Percentiles rank a stretch among this genome's conserved stretches.
Evolutionary conservation across 2,888 invertebrate genomes (phyloP).

Genomic region (Automeris io): DNA sequence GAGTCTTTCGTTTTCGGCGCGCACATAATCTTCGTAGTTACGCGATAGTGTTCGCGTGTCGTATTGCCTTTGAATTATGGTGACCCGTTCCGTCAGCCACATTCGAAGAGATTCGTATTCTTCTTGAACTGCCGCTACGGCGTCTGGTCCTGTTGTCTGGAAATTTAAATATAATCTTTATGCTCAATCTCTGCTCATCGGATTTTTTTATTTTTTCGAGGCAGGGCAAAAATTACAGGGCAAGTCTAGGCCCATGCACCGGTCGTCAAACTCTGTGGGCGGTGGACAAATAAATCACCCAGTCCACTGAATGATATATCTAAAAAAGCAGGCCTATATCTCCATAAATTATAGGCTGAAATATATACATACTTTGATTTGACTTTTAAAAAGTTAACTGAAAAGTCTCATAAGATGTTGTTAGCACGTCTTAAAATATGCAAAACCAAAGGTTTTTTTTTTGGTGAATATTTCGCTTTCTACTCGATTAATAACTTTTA

Average conservation of each 20-base stretch:
- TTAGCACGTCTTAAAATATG: too few relatives aligned
- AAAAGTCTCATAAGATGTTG: too few relatives aligned
- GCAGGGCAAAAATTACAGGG: too few relatives aligned
- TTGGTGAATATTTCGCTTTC: too few relatives aligned
- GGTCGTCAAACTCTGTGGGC: background rate
- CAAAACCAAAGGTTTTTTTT: too few relatives aligned
- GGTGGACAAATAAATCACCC: background rate
- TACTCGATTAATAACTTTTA: too few relatives aligned
- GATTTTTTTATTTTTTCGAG: background rate
- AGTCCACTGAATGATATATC: background rate
- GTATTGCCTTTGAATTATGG: conserved; percentile 85
- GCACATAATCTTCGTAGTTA: conserved; percentile 88
- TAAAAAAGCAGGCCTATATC: too few relatives aligned
- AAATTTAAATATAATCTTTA: conserved; percentile 7
- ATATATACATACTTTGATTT: too few relatives aligned
- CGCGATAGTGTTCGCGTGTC: conserved; percentile 84
- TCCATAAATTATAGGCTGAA: too few relatives aligned
- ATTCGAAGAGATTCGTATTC: conserved; percentile 87
- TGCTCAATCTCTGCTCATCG: background rate
- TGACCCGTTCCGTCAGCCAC: conserved; percentile 89
- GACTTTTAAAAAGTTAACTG: too few relatives aligned
- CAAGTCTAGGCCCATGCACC: background rate
- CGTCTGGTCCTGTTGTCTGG: conserved; percentile 82
- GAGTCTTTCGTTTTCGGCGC: conserved; percentile 87
- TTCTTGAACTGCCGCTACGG: conserved; percentile 86